Percentiles rank a stretch among this genome's conserved stretches.
These are phyloP conservation scores for Reticulitermes speratus DNA, from an alignment of 1,140 invertebrate species.

Conservation along the genomic window DNA sequence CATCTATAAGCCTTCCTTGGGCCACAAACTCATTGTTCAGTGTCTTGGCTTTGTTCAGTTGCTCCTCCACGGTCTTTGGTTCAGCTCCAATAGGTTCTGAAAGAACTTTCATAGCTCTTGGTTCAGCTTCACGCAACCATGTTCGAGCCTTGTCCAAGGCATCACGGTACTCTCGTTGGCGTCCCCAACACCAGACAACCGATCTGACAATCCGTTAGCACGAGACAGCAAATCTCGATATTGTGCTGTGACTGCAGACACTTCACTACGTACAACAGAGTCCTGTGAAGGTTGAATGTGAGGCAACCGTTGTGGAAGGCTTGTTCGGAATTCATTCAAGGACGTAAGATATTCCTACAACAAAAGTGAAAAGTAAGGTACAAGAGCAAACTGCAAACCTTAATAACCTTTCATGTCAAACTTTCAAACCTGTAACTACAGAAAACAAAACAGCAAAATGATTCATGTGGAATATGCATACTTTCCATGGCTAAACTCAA, in stretches of 20 bases:
- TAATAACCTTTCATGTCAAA: too few relatives aligned
- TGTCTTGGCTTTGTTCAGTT: slow-evolving; percentile 78
- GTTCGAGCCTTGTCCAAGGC: slow-evolving; percentile 76
- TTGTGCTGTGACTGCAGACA: slow-evolving; percentile 65
- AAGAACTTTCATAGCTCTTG: slow-evolving; percentile 69
- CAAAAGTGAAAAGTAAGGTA: slow-evolving; percentile 33
- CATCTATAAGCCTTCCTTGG: slow-evolving; percentile 81
- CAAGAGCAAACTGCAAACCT: background rate
- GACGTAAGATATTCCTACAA: slow-evolving; percentile 71
- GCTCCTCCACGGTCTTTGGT: slow-evolving; percentile 82
- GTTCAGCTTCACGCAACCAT: slow-evolving; percentile 83
- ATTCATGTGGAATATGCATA: too few relatives aligned
- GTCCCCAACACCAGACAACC: slow-evolving; percentile 73
- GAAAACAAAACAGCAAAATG: too few relatives aligned
- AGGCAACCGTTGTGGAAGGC: slow-evolving; percentile 72
- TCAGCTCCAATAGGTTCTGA: slow-evolving; percentile 83
- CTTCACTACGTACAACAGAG: slow-evolving; percentile 67
- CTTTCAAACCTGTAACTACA: too few relatives aligned
- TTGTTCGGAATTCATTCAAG: slow-evolving; percentile 82
- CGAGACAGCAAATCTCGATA: slow-evolving; percentile 76
- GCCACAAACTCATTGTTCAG: slow-evolving; percentile 84
- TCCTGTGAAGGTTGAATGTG: slow-evolving; percentile 73
- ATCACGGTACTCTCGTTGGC: slow-evolving; percentile 79
- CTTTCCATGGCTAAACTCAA: too few relatives aligned
- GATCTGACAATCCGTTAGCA: slow-evolving; percentile 79